phyloP scores from a whole-genome alignment of 1,140 invertebrate genomes.

The Bombus huntii region DNA sequence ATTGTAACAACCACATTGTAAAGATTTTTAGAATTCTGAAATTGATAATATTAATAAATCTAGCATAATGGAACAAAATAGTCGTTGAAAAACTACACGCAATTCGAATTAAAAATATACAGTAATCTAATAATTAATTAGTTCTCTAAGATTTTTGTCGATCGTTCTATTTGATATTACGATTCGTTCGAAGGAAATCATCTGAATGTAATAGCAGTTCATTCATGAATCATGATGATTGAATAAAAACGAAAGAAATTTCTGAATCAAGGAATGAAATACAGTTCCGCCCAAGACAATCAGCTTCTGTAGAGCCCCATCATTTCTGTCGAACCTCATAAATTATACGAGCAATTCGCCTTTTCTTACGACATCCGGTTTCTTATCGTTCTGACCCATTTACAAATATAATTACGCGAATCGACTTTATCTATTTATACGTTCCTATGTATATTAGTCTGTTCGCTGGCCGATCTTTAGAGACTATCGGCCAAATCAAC shows the following conservation, averaged over 20 bases:
- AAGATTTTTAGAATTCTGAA: too few relatives aligned
- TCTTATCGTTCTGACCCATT: constrained; percentile 27
- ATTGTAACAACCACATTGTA: too few relatives aligned
- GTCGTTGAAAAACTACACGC: neutral
- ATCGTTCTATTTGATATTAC: too few relatives aligned
- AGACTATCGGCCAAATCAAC: too few relatives aligned
- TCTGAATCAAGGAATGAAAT: neutral
- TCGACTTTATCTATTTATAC: neutral
- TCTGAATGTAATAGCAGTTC: neutral
- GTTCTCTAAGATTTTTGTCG: too few relatives aligned
- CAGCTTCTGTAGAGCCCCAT: neutral
- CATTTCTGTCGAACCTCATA: neutral
- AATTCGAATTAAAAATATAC: too few relatives aligned
- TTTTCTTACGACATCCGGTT: neutral
- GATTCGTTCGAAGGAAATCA: neutral
- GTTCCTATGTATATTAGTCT: neutral
- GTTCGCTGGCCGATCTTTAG: too few relatives aligned
- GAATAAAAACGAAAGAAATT: neutral
- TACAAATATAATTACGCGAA: constrained; percentile 28
- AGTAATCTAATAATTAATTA: too few relatives aligned
- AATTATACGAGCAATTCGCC: constrained; percentile 12
- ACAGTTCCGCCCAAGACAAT: neutral
- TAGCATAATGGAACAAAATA: neutral
- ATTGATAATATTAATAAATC: too few relatives aligned
- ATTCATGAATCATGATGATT: neutral